Percentiles rank a stretch among this genome's conserved stretches.
Conservation (phyloP, 1,140 invertebrate species). For the Heliothis subflexa region DNA sequence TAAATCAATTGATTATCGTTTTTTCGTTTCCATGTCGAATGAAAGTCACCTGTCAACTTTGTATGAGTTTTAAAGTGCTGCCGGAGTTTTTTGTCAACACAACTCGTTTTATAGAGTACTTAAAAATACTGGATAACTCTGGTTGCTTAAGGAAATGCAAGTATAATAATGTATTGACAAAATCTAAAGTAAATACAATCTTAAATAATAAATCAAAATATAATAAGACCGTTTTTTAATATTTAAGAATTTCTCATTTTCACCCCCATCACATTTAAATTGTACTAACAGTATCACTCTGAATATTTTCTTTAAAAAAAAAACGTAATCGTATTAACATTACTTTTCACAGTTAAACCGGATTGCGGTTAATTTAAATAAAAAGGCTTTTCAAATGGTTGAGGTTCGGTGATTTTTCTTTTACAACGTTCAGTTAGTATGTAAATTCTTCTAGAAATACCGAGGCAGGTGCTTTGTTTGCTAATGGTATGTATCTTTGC, state of each 20-base stretch:
- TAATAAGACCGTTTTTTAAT: too few relatives aligned
- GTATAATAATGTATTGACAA: too few relatives aligned
- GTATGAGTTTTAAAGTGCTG: not conserved
- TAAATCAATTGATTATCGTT: constrained; percentile 46
- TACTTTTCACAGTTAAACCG: constrained; percentile 14
- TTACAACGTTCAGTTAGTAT: not conserved
- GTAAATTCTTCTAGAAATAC: not conserved
- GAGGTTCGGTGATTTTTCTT: not conserved
- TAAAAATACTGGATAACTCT: too few relatives aligned
- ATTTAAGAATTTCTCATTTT: constrained; percentile 6
- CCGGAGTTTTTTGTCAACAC: not conserved
- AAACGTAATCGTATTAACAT: not conserved
- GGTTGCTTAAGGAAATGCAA: too few relatives aligned
- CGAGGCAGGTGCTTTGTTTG: not conserved
- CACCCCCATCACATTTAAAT: constrained; percentile 32
- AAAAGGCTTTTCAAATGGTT: constrained; percentile 10
- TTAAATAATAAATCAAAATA: too few relatives aligned
- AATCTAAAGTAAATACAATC: too few relatives aligned
- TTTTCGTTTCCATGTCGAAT: constrained; percentile 20
- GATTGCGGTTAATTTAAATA: constrained; percentile 23
- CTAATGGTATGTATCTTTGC: not conserved
- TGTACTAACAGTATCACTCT: constrained; percentile 7
- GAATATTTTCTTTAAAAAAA: constrained; percentile 28
- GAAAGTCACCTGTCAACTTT: constrained; percentile 43
- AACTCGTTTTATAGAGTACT: not conserved